Base-by-base conservation (phyloP, 1,140 invertebrate genomes). In the Helicoverpa armigera region DNA sequence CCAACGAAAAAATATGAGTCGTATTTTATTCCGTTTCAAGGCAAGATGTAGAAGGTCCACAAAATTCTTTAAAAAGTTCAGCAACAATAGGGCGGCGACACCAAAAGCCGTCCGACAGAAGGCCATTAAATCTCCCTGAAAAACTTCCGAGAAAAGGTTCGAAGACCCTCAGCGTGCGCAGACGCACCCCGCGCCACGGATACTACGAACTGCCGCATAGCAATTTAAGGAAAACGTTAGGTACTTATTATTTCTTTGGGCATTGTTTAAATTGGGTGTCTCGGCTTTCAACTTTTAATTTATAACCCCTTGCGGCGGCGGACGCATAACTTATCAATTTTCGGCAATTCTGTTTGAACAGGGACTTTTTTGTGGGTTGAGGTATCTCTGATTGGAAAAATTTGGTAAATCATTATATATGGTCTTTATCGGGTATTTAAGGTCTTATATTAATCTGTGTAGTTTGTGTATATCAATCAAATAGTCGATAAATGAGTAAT, bases 31-130 rank as follows among this genome's bases (percentile, higher is more conserved):
- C 35, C 35, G 35, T 43, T 43, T 43, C 5, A 43, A 10, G 2
- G 16, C n/a, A 56, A 58, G 11, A 10, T 13, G 31, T 63, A 9
- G 7, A 67, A 48, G 63, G 63, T 69, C 65, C 65, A 69, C 5
- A 69, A 11, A 16, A 69, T 69, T 50, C 65, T 18, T 69, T 12
- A 35, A 35, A 3, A 48, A 12, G 12, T 18, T 50, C 16, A 61
- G 43, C n/a, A 69, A 69, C 65, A 50, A 69, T 50, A 72, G 69
- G 50, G 50, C 69, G 69, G 69, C n/a, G 16, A n/a, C 18, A 29
- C 23, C 16, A 29, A 54, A 72, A 54, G 69, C 31, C 16, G 50
- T 70, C 67, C 7, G 69, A 11, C 50, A 29, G 50, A 54, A 50
- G 23, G 50, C 50, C n/a, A 54, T 72, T 54, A 54, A 72, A 23